Percentiles rank a stretch among this genome's conserved stretches.
Conservation (phyloP, 2,888 invertebrate genomes). For the Eucera pruinosa region DNA sequence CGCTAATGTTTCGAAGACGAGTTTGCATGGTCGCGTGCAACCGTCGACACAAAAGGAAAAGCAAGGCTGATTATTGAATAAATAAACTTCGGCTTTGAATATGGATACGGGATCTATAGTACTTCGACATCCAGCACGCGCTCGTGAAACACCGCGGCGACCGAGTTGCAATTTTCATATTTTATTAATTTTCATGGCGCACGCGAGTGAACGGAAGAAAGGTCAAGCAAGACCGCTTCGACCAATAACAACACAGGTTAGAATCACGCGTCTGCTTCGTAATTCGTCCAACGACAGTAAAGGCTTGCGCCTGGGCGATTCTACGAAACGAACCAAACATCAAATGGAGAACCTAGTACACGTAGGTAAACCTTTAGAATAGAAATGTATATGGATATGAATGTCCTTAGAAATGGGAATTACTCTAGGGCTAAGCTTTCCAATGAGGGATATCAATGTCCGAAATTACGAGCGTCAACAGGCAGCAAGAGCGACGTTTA, state of each 20-base stretch:
- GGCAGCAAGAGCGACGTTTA: conserved; percentile 58
- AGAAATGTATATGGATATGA: neutral
- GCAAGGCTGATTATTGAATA: conserved; percentile 49
- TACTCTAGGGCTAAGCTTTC: conserved; percentile 22
- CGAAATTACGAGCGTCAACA: conserved; percentile 52
- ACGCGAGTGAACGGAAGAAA: conserved; percentile 42
- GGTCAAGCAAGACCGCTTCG: conserved; percentile 9
- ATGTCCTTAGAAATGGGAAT: neutral
- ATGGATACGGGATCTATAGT: conserved; percentile 38
- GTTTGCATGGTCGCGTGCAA: conserved; percentile 45
- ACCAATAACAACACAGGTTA: neutral
- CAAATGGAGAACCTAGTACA: no score
- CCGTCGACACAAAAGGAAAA: conserved; percentile 27
- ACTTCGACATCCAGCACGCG: conserved; percentile 26
- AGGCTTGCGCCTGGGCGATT: neutral
- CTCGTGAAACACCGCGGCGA: conserved; percentile 19
- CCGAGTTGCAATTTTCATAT: conserved; percentile 45
- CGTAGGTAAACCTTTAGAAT: no score
- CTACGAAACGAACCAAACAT: no score
- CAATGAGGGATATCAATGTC: conserved; percentile 48
- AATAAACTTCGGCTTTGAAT: conserved; percentile 44
- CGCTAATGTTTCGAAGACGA: conserved; percentile 13
- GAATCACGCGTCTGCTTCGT: neutral
- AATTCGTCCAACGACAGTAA: neutral
- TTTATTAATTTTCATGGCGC: conserved; percentile 43